These are phyloP conservation scores for Prionailurus viverrinus DNA, from an alignment of 2,113 vertebrate species.

Conservation along the genomic window DNA sequence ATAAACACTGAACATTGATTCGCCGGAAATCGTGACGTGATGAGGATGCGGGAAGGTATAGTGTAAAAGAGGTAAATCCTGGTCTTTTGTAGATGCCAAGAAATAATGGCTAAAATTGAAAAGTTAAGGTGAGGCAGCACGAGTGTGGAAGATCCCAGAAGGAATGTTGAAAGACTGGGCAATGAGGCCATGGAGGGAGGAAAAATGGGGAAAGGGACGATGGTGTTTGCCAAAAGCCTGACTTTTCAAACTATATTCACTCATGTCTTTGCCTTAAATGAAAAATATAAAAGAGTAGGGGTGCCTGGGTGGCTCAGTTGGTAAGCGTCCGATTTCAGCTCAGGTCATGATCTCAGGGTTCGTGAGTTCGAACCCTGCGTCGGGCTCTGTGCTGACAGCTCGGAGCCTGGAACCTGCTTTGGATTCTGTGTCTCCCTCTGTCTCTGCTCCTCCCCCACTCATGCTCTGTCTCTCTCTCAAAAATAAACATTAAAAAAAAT, in stretches of 20 bases:
- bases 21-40: not conserved
- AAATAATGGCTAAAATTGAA: not conserved
- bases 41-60: not conserved
- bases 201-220: not conserved
- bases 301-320: too few relatives aligned
- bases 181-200: not conserved
- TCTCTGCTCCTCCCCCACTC: too few relatives aligned
- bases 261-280: constrained; percentile 31
- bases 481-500: too few relatives aligned
- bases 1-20: not conserved
- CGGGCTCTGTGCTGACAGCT: too few relatives aligned
- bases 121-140: not conserved
- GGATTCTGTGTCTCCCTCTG: too few relatives aligned
- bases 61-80: not conserved
- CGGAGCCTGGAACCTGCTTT: too few relatives aligned
- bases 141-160: not conserved
- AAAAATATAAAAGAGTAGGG: not conserved
- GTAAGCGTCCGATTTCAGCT: too few relatives aligned
- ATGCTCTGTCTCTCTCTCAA: too few relatives aligned
- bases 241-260: not conserved
- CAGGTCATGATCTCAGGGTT: too few relatives aligned
- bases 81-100: not conserved
- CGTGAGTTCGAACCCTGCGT: too few relatives aligned
- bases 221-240: not conserved
- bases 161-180: not conserved